Percentiles rank a stretch among this genome's conserved stretches.
Evolutionary conservation across 2,797 vertebrate species (phyloP).

Genomic region (Takifugu ocellatus): DNA sequence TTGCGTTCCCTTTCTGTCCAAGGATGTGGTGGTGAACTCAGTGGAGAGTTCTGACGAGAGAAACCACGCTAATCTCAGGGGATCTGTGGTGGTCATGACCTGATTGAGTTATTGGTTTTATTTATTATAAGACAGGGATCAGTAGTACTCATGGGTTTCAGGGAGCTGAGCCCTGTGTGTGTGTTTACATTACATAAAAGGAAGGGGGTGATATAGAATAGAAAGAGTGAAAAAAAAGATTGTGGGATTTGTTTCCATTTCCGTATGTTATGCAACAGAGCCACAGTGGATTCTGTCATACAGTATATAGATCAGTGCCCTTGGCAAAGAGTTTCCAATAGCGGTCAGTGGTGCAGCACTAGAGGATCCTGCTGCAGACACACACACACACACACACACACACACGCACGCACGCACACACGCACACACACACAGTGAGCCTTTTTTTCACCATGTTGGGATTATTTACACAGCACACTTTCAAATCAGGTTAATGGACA

Average conservation of each 20-base stretch:
- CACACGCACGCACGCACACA: conserved; percentile 5
- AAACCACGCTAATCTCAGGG: too few relatives aligned
- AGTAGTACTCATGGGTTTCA: not conserved
- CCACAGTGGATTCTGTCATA: conserved; percentile 25
- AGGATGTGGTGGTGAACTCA: not conserved
- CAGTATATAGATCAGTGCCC: conserved; percentile 59
- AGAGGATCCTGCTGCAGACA: conserved; percentile 1
- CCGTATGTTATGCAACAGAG: conserved; percentile 53
- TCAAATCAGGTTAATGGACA: not conserved
- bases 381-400: conserved; percentile 10
- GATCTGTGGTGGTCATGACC: too few relatives aligned
- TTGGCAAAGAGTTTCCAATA: conserved; percentile 51
- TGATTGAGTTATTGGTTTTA: too few relatives aligned
- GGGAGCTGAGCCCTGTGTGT: not conserved
- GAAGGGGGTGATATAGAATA: not conserved
- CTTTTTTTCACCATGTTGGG: not conserved
- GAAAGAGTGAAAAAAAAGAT: not conserved
- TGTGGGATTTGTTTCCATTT: conserved; percentile 34
- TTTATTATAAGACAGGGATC: too few relatives aligned
- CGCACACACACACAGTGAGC: conserved; percentile 11
- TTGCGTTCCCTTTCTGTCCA: not conserved
- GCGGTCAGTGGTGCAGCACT: conserved; percentile 33
- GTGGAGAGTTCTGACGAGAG: too few relatives aligned
- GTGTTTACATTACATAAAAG: not conserved
- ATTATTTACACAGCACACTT: conserved; percentile 2